Percentiles rank a stretch among this genome's conserved stretches.
phyloP scores from a whole-genome alignment of 2,113 vertebrate species.

The Gobiocypris rarus region DNA sequence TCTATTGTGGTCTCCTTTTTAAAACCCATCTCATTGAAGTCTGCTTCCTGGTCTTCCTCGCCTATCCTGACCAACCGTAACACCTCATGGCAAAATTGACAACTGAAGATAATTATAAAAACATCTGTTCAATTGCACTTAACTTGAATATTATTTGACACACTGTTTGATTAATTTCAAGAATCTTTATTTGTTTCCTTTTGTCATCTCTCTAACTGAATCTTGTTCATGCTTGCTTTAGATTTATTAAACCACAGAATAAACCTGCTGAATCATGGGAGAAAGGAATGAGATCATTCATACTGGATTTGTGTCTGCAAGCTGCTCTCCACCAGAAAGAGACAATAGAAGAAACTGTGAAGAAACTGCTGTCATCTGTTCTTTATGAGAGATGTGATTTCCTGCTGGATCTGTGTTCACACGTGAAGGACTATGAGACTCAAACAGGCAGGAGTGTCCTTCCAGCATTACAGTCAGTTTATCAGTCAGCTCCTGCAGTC shows the following conservation, averaged over 20 bases:
- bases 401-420: not conserved
- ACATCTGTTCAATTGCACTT: too few relatives aligned
- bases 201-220: not conserved
- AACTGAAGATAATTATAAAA: too few relatives aligned
- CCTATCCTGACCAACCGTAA: too few relatives aligned
- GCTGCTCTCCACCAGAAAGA: constrained; percentile 27
- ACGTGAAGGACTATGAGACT: not conserved
- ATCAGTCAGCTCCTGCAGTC: too few relatives aligned
- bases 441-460: not conserved
- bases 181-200: too few relatives aligned
- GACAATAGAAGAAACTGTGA: not conserved
- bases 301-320: not conserved
- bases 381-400: not conserved
- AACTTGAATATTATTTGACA: too few relatives aligned
- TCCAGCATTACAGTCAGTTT: not conserved
- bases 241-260: constrained; percentile 7
- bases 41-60: too few relatives aligned
- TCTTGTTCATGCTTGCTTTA: too few relatives aligned
- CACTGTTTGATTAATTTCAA: too few relatives aligned
- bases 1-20: too few relatives aligned
- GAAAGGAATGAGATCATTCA: constrained; percentile 1
- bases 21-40: too few relatives aligned
- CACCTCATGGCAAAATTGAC: too few relatives aligned
- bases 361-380: not conserved
- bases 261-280: not conserved